Evolutionary conservation across 2,888 invertebrate genomes (phyloP).

Genomic region (Lamellibrachia columna): DNA sequence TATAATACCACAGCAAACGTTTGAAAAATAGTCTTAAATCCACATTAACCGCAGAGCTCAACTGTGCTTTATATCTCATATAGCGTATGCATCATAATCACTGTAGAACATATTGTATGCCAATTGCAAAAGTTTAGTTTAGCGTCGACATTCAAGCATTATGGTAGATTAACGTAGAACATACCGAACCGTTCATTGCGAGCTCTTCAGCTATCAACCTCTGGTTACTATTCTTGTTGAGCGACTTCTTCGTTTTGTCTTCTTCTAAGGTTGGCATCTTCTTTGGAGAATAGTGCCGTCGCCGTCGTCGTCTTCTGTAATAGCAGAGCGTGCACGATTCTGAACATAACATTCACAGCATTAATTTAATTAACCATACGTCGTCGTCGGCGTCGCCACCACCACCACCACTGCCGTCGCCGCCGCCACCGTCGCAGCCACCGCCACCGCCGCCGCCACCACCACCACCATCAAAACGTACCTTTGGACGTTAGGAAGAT

Average conservation of each 20-base stretch:
- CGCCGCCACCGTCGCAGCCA: not conserved
- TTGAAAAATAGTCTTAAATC: not conserved
- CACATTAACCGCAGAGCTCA: not conserved
- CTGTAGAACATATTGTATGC: not conserved
- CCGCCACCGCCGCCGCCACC: not conserved
- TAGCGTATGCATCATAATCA: not conserved
- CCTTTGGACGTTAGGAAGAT: not conserved
- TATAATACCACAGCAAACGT: too few relatives aligned
- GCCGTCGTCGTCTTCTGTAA: not conserved
- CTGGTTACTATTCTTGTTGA: not conserved
- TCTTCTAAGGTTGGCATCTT: not conserved
- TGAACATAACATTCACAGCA: too few relatives aligned
- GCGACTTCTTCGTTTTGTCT: not conserved
- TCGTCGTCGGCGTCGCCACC: not conserved
- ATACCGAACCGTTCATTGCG: not conserved
- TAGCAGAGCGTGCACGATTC: not conserved
- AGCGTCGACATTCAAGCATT: not conserved
- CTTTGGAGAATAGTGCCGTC: not conserved
- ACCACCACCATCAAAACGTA: not conserved
- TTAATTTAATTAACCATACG: too few relatives aligned
- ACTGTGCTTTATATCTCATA: not conserved
- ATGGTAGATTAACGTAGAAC: not conserved
- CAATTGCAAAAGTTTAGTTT: not conserved
- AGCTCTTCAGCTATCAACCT: not conserved
- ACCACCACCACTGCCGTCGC: not conserved